Base-by-base conservation (phyloP, 2,888 invertebrate genomes). In the Thereva nobilitata region DNA sequence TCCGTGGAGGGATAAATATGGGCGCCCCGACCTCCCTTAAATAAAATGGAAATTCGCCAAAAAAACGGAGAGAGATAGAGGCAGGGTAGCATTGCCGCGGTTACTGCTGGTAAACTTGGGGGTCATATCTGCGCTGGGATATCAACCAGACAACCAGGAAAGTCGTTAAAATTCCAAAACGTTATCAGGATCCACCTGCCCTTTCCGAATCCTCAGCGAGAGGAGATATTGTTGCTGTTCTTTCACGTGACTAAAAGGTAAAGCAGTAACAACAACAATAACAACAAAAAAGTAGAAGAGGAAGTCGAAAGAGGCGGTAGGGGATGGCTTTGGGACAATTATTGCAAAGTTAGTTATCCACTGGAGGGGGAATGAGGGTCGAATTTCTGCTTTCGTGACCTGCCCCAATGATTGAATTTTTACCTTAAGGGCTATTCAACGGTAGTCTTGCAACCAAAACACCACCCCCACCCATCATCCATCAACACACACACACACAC, bases 331-430 rank as follows among this genome's bases (percentile, higher is more conserved):
- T 38, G 23, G 57, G 47, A 59, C 45, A 59, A 59, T 59, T 47
- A 59, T 59, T 59, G 47, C 57, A 37, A 59, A 59, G 57, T 59
- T 59, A 59, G 57, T 59, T 59, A 59, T 37, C 47, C 40, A 12
- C 10, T 12, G 9, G 9, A 47, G 7, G 37, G 45, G 35, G 37
- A 53, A 3, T 5, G 8, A 10, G 4, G 9, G 40, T 45, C 38
- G 35, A 12, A 5, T 34, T 38, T 50, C 38, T 47, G 47, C 38
- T 59, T 37, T 59, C 47, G 57, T 59, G 57, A 59, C 57, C 57
- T 59, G 47, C 57, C 57, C 57, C 57, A 59, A 59, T 59, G 57
- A 59, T 59, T 59, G 45, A 59, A 59, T 59, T 59, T 59, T 47
- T 47, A 47, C 57, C 57, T 59, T 35, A 12, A 47, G 47, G 57